Evolutionary conservation across 2,888 invertebrate genomes (phyloP).

Genomic region (Leptopilina myrica): DNA sequence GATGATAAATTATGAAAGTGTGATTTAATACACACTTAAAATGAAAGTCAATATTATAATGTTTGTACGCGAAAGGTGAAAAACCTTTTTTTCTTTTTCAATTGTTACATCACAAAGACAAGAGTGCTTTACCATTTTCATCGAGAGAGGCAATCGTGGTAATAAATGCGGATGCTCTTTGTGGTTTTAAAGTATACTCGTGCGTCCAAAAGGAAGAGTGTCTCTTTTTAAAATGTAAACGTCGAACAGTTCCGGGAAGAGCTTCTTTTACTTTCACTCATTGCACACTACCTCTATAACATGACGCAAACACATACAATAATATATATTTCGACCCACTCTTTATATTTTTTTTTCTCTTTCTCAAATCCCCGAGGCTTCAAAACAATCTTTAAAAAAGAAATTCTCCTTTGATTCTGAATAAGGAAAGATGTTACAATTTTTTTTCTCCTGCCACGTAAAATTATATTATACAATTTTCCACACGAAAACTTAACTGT

Average conservation of each 20-base stretch:
- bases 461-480: slow-evolving; percentile 27
- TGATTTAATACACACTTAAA: not conserved
- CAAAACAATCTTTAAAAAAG: slow-evolving; percentile 6
- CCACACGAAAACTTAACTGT: not conserved
- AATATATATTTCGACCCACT: slow-evolving; percentile 50
- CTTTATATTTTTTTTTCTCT: not conserved
- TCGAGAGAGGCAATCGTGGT: not conserved
- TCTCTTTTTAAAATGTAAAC: slow-evolving; percentile 40
- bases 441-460: not conserved
- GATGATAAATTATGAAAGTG: too few relatives aligned
- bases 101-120: slow-evolving; percentile 3
- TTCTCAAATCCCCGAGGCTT: not conserved
- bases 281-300: slow-evolving; percentile 60
- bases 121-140: slow-evolving; percentile 18
- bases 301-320: slow-evolving; percentile 60
- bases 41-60: not conserved
- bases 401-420: slow-evolving; percentile 5
- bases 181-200: slow-evolving; percentile 11
- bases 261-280: slow-evolving; percentile 70
- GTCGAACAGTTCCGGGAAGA: slow-evolving; percentile 66
- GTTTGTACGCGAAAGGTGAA: not conserved
- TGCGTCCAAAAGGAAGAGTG: slow-evolving; percentile 47
- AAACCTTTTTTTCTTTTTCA: slow-evolving; percentile 9
- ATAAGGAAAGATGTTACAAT: slow-evolving; percentile 38
- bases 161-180: slow-evolving; percentile 24